Conservation (phyloP, 2,888 invertebrate genomes). For the Caenorhabditis sinica region DNA sequence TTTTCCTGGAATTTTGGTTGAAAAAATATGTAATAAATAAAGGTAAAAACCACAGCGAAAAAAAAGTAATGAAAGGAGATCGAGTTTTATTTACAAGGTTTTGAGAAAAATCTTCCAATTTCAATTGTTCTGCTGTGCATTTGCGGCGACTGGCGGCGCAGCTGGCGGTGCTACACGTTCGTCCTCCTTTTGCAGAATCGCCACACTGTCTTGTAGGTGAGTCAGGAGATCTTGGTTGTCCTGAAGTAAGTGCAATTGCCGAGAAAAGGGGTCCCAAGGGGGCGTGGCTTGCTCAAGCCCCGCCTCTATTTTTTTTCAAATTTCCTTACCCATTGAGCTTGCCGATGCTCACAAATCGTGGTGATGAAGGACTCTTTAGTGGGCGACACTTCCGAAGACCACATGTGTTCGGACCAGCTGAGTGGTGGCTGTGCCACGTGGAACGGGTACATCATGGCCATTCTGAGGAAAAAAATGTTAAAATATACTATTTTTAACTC, state of each 20-base stretch:
- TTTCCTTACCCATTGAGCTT: slow-evolving; percentile 48
- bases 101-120: not conserved
- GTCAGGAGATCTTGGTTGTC: slow-evolving; percentile 62
- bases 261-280: no score
- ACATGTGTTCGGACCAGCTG: slow-evolving; percentile 70
- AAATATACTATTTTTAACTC: no score
- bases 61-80: not conserved
- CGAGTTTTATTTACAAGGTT: not conserved
- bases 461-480: slow-evolving; percentile 27
- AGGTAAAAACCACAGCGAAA: not conserved
- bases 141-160: not conserved
- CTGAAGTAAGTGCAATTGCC: slow-evolving; percentile 37
- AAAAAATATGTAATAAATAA: not conserved
- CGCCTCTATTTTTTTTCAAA: no score
- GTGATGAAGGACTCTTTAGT: slow-evolving; percentile 64
- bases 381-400: slow-evolving; percentile 61
- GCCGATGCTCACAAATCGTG: slow-evolving; percentile 64
- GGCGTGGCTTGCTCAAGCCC: no score
- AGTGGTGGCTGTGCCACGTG: slow-evolving; percentile 67
- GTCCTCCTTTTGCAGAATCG: slow-evolving; percentile 36
- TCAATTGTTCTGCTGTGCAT: slow-evolving; percentile 34
- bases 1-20: not conserved
- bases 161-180: not conserved
- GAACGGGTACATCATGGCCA: slow-evolving; percentile 70
- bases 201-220: slow-evolving; percentile 55